phyloP scores from a whole-genome alignment of 2,888 invertebrate species.

The Latheticus oryzae region DNA sequence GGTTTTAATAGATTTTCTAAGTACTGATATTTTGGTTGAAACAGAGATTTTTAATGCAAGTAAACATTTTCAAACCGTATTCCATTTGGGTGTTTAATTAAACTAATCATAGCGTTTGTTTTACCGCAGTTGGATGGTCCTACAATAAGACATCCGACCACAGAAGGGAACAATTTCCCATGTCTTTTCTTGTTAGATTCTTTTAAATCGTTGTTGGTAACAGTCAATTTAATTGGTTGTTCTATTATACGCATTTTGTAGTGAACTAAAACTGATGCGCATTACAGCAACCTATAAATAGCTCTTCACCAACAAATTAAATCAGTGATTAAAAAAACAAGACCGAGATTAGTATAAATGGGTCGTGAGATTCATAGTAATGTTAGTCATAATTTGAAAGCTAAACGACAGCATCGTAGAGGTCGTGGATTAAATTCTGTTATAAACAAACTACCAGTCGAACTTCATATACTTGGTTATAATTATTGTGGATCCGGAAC shows the following conservation, averaged over 20 bases:
- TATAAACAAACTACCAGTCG: constrained; percentile 49
- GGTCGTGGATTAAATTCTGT: constrained; percentile 44
- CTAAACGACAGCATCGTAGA: too few species aligned
- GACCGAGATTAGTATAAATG: too few species aligned
- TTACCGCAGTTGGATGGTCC: constrained; percentile 27
- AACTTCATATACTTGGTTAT: constrained; percentile 48
- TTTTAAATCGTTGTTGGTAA: constrained; percentile 9
- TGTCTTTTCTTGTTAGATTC: constrained; percentile 5
- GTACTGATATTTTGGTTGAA: constrained; percentile 23
- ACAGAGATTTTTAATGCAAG: constrained; percentile 22
- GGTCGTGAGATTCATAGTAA: too few species aligned
- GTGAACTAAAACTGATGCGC: too few species aligned
- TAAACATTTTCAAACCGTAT: constrained; percentile 19
- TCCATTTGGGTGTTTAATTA: constrained; percentile 12
- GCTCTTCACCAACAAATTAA: too few species aligned
- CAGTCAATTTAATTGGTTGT: neutral
- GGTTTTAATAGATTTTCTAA: constrained; percentile 13
- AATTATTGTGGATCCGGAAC: constrained; percentile 50
- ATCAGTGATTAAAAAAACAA: too few species aligned
- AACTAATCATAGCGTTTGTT: constrained; percentile 15
- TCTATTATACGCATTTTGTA: constrained; percentile 4
- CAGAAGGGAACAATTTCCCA: constrained; percentile 6
- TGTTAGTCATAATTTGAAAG: too few species aligned
- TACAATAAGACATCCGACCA: constrained; percentile 21
- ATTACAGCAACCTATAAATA: too few species aligned